A percentile compares a stretch with the other conserved stretches of the same genome.
These are phyloP conservation scores for Cantharis nigra DNA, from an alignment of 2,888 invertebrate genomes.

Conservation along the genomic window DNA sequence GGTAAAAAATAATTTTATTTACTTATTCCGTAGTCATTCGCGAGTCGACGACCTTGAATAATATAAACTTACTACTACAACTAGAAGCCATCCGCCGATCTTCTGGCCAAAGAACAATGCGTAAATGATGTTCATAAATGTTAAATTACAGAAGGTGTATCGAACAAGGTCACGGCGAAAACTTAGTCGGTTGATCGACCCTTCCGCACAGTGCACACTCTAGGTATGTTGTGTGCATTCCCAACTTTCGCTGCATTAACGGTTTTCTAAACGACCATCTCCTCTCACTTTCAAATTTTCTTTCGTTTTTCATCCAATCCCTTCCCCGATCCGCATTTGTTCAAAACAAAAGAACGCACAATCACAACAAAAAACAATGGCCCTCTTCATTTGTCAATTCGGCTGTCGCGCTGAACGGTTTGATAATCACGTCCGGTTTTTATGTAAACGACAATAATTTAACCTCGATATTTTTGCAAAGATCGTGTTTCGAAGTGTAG, in stretches of 20 bases:
- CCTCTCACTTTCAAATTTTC: background rate
- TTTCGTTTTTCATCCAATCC: background rate
- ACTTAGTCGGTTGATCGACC: slow-evolving; percentile 34
- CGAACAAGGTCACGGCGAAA: slow-evolving; percentile 56
- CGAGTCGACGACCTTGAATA: background rate
- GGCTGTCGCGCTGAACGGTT: background rate
- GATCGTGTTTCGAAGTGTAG: background rate
- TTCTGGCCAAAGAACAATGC: background rate
- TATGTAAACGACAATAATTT: background rate
- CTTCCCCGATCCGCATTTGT: background rate
- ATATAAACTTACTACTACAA: background rate
- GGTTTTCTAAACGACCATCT: background rate
- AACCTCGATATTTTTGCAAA: background rate
- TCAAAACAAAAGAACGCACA: background rate
- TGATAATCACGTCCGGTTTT: background rate
- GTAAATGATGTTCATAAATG: background rate
- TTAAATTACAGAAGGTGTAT: slow-evolving; percentile 43
- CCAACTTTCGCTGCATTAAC: background rate
- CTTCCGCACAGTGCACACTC: slow-evolving; percentile 19
- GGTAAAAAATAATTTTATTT: slow-evolving; percentile 61
- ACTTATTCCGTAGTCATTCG: slow-evolving; percentile 35
- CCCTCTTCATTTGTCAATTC: background rate
- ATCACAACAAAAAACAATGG: background rate
- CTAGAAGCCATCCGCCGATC: background rate
- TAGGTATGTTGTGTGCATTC: background rate